phyloP scores from a whole-genome alignment of 2,113 vertebrate genomes.

The Lamprologus tigripictilis region DNA sequence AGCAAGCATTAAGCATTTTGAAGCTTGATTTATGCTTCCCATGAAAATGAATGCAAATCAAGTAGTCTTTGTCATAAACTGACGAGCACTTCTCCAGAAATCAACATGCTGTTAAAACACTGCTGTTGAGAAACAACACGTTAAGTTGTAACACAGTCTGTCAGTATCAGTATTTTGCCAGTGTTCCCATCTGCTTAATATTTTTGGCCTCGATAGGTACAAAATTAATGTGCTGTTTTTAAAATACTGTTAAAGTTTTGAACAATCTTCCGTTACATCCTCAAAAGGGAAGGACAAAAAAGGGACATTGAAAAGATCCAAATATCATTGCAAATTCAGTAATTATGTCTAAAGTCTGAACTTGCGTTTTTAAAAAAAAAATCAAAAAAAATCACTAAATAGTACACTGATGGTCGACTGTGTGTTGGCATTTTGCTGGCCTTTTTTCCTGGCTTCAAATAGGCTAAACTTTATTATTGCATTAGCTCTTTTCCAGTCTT shows the following conservation, averaged over 20 bases:
- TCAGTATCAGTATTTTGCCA: background rate
- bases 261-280: background rate
- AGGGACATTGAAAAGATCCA: background rate
- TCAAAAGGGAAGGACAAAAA: background rate
- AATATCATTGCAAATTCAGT: background rate
- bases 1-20: background rate
- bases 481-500: background rate
- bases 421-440: background rate
- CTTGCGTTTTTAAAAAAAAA: accelerated
- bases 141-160: background rate
- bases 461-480: background rate
- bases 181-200: background rate
- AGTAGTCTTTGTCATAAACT: background rate
- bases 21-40: background rate
- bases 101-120: background rate
- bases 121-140: background rate
- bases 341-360: background rate
- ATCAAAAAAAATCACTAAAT: background rate
- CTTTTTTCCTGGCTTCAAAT: background rate
- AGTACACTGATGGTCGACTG: background rate
- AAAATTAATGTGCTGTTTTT: background rate
- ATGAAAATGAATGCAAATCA: background rate
- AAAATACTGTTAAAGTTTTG: background rate
- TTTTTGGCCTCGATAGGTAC: background rate
- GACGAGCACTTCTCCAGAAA: background rate